Base-by-base conservation (phyloP, 2,113 vertebrate genomes). In the Leucosticte australis region DNA sequence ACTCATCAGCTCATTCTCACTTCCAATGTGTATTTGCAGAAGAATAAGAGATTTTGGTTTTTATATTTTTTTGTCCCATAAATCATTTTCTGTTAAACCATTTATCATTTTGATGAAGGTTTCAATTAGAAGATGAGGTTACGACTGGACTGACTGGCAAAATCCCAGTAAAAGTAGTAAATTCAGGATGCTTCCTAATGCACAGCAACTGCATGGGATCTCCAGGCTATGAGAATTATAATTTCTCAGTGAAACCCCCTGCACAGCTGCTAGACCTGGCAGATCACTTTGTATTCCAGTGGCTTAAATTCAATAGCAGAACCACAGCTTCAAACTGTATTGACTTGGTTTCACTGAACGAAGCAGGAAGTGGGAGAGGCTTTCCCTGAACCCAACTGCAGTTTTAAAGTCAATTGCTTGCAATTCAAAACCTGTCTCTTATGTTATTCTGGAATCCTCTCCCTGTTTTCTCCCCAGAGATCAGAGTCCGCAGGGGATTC, bases 101-200 rank as follows among this genome's bases (percentile, higher is more conserved):
- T 94, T 95, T 93, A 68, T 89, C 41, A 73, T 89, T 93, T 84
- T 91, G 79, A 89, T 60, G 60, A 91, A 80, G 11, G 46, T 59
- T 81, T 78, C 73, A 84, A 37, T 87, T 68, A 81, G 68, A 91
- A 89, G 56, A 76, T 94, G 95, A 91, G 44, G 62, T 82, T 94
- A 68, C 0, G 15, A 89, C 94, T 87, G 89, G 77, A 91, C 91
- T 86, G 77, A 46, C 55, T 87, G 89, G 77, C 55, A 89, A 81
- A 91, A 82, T 89, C 24, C 77, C 83, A 84, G 28, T 53, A 64
- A 15, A 81, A 79, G 52, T 9, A 83, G 82, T 57, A 47, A 83
- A 64, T 64, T 89, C 33, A 63, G 47, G 67, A 84, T 79, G 57
- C 3, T 19, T 75, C 56, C 19, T 49, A 52, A 35, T 60, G 31